Percentiles rank a stretch among this genome's conserved stretches.
These are phyloP conservation scores for Otus sunia DNA, from an alignment of 2,113 vertebrate species.

Conservation along the genomic window DNA sequence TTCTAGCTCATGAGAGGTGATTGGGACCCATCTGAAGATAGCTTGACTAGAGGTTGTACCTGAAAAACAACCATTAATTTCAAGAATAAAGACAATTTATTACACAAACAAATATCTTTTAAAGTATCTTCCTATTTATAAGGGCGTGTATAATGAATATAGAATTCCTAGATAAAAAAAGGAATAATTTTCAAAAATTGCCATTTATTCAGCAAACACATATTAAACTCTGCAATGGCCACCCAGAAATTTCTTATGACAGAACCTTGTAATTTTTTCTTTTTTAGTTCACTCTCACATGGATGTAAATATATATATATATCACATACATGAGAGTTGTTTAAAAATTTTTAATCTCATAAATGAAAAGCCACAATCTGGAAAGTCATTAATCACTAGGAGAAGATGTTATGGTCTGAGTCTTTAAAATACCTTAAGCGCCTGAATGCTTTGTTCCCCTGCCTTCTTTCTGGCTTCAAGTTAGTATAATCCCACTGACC, in stretches of 20 bases:
- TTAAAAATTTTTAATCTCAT: neutral
- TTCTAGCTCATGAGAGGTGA: neutral
- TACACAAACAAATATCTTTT: neutral
- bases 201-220: neutral
- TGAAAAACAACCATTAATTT: neutral
- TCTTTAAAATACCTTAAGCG: neutral
- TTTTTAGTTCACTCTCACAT: neutral
- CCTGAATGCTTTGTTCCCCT: neutral
- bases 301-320: neutral
- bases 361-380: neutral
- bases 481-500: neutral
- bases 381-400: neutral
- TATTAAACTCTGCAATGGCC: neutral
- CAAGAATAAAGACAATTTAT: neutral
- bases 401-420: neutral
- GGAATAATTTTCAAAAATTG: neutral
- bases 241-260: neutral
- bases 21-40: neutral
- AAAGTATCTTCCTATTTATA: neutral
- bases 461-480: neutral
- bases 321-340: neutral
- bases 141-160: neutral
- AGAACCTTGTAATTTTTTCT: neutral
- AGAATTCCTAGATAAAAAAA: neutral
- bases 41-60: neutral